A percentile compares a stretch with the other conserved stretches of the same genome.
Evolutionary conservation across 2,113 vertebrate genomes (phyloP).

Genomic region (Spermophilus dauricus): DNA sequence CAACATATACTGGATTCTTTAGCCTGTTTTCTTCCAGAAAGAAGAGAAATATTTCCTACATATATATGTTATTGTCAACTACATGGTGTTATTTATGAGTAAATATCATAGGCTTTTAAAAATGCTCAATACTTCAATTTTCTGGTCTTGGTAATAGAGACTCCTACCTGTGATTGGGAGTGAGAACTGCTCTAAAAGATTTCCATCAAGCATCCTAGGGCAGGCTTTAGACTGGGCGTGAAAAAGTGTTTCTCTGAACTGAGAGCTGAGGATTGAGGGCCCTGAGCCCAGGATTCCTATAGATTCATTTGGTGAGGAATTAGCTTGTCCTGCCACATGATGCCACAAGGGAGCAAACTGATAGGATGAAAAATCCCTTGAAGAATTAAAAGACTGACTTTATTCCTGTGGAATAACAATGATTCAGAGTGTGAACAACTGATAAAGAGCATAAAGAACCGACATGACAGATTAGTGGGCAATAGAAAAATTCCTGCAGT

Average conservation of each 20-base stretch:
- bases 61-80: not conserved
- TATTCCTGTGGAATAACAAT: conserved; percentile 32
- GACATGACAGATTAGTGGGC: not conserved
- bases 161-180: not conserved
- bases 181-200: conserved; percentile 29
- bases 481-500: conserved; percentile 23
- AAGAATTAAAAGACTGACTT: conserved; percentile 11
- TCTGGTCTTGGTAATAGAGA: conserved; percentile 23
- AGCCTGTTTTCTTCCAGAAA: not conserved
- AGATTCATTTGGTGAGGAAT: not conserved
- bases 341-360: not conserved
- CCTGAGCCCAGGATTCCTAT: not conserved
- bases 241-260: conserved; percentile 53
- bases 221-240: not conserved
- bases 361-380: not conserved
- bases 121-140: conserved; percentile 45
- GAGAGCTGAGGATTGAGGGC: not conserved
- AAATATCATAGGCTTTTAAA: conserved; percentile 45
- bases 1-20: conserved; percentile 14
- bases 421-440: not conserved
- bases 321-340: not conserved
- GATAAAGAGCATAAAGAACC: not conserved
- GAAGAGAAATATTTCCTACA: conserved; percentile 10
- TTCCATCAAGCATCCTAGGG: not conserved
- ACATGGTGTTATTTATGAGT: conserved; percentile 32